phyloP scores from a whole-genome alignment of 2,113 vertebrate genomes.

The Poeciliopsis retropinna region DNA sequence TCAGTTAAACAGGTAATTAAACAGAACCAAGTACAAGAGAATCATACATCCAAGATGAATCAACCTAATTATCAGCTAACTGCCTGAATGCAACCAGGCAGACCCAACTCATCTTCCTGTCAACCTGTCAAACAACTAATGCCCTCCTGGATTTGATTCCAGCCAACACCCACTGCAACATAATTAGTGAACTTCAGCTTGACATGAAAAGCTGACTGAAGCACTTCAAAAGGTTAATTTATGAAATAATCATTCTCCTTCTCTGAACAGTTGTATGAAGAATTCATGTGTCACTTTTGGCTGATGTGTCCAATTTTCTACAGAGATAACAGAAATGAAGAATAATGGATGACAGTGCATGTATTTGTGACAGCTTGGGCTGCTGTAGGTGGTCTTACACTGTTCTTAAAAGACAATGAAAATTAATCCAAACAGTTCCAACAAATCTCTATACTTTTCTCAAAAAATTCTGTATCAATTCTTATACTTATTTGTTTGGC shows the following conservation, averaged over 20 bases:
- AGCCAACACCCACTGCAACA: constrained; percentile 21
- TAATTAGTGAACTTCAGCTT: constrained; percentile 33
- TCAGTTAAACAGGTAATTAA: constrained; percentile 44
- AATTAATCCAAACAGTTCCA: too few species aligned
- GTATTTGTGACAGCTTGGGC: background rate
- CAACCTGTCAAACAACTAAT: constrained; percentile 35
- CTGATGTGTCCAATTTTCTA: constrained; percentile 12
- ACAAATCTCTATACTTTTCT: background rate
- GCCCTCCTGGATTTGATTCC: constrained; percentile 33
- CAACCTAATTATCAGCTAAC: constrained; percentile 34
- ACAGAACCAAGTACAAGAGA: constrained; percentile 31
- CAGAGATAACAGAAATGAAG: constrained; percentile 15
- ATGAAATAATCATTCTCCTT: constrained; percentile 48
- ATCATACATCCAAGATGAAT: constrained; percentile 24
- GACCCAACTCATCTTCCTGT: constrained; percentile 32
- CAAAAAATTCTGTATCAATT: background rate
- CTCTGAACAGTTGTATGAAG: constrained; percentile 33
- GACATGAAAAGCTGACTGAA: constrained; percentile 54
- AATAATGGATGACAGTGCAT: background rate
- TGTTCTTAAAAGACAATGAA: too few species aligned
- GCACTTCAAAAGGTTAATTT: constrained; percentile 58
- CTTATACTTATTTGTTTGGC: background rate
- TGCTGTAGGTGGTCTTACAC: background rate
- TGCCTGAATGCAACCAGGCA: constrained; percentile 6
- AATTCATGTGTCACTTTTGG: constrained; percentile 29